Conservation (phyloP, 1,140 invertebrate species). For the Globodera rostochiensis region DNA sequence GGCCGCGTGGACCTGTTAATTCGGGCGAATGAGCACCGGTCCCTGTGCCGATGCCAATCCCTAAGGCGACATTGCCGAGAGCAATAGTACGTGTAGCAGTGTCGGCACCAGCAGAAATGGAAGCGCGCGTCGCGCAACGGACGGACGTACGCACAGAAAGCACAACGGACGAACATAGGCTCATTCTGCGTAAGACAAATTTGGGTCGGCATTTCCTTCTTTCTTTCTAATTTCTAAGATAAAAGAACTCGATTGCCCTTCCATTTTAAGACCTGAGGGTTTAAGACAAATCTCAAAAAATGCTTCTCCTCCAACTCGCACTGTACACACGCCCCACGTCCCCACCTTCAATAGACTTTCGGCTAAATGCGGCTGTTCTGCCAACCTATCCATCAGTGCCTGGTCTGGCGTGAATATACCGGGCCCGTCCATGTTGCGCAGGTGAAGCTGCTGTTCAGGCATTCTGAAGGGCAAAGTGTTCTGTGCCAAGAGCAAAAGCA, state of each 20-base stretch:
- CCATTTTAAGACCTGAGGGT: no score
- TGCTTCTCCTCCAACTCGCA: no score
- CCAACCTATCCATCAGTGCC: constrained; percentile 59
- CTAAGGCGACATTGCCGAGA: constrained; percentile 79
- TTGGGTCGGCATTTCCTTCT: no score
- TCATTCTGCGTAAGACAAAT: constrained; percentile 42
- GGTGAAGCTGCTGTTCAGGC: constrained; percentile 64
- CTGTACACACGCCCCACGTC: no score
- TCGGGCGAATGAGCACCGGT: constrained; percentile 82
- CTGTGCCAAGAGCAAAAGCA: constrained; percentile 49
- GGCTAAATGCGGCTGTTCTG: constrained; percentile 57
- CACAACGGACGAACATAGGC: constrained; percentile 64
- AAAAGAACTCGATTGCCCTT: no score
- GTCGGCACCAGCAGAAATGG: constrained; percentile 85
- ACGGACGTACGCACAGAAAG: constrained; percentile 65
- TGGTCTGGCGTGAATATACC: constrained; percentile 61
- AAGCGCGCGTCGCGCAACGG: constrained; percentile 60
- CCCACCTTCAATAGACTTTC: constrained; percentile 52
- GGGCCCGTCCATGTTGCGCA: constrained; percentile 58
- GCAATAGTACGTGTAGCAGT: constrained; percentile 80
- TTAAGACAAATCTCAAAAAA: no score
- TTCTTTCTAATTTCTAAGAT: no score
- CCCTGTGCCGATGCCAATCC: constrained; percentile 86
- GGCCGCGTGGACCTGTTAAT: constrained; percentile 67
- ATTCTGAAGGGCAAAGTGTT: constrained; percentile 80